Conservation (phyloP, 2,888 invertebrate species). For the Dynastes grantii region DNA sequence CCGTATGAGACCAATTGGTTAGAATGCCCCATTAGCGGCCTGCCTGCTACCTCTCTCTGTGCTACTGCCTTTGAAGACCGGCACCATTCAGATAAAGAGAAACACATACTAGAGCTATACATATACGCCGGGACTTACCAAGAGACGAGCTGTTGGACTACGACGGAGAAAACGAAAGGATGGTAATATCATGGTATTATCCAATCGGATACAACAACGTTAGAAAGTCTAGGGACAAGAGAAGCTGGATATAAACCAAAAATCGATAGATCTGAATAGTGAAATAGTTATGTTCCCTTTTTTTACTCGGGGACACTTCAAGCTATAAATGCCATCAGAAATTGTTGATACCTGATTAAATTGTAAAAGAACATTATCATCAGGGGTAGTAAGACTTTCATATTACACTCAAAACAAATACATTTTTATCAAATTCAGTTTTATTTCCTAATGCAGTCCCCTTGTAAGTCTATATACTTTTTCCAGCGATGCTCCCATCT, state of each 20-base stretch:
- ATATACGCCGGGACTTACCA: background rate
- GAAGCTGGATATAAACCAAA: background rate
- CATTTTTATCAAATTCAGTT: too few species aligned
- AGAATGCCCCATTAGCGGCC: slow-evolving; percentile 61
- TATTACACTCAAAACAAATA: too few species aligned
- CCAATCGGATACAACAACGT: background rate
- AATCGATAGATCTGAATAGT: background rate
- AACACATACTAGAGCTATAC: slow-evolving; percentile 21
- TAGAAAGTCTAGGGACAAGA: background rate
- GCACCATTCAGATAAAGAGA: slow-evolving; percentile 45
- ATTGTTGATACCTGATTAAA: too few species aligned
- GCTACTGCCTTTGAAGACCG: slow-evolving; percentile 51
- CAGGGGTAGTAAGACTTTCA: too few species aligned
- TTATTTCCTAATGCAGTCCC: too few species aligned
- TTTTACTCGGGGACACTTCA: too few species aligned
- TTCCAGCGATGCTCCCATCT: too few species aligned
- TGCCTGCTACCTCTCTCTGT: slow-evolving; percentile 55
- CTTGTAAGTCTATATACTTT: too few species aligned
- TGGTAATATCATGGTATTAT: slow-evolving; percentile 3
- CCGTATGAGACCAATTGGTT: slow-evolving; percentile 61
- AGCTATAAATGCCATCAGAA: too few species aligned
- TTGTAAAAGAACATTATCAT: too few species aligned
- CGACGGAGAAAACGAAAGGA: slow-evolving; percentile 9
- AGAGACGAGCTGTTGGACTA: background rate
- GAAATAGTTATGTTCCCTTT: too few species aligned